Evolutionary conservation across 2,113 vertebrate genomes (phyloP).

Genomic region (Hydropotes inermis): DNA sequence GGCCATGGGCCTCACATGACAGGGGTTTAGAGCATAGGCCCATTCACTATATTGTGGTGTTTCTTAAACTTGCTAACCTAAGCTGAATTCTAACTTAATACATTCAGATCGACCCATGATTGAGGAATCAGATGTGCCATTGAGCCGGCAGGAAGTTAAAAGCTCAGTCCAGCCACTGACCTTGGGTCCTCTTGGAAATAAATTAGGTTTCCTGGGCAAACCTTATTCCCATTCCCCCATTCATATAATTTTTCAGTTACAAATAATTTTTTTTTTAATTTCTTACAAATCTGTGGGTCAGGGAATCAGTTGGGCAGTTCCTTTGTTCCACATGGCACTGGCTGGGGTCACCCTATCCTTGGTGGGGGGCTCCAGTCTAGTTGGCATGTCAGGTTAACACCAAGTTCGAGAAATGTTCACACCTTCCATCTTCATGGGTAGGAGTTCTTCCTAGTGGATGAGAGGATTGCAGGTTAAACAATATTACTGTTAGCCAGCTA

Average conservation of each 20-base stretch:
- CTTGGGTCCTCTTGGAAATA: neutral
- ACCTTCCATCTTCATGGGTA: neutral
- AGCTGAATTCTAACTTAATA: neutral
- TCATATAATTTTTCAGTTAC: neutral
- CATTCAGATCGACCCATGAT: neutral
- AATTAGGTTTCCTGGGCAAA: neutral
- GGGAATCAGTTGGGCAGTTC: neutral
- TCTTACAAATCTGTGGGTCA: neutral
- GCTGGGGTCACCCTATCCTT: neutral
- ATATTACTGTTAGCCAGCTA: neutral
- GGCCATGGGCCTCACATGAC: fast-evolving
- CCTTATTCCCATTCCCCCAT: neutral
- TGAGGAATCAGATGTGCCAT: neutral
- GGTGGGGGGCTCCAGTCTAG: neutral
- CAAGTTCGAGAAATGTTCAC: neutral
- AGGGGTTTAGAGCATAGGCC: neutral
- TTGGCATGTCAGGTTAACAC: neutral
- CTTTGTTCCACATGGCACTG: neutral
- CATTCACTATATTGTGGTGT: fast-evolving
- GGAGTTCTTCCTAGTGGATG: neutral
- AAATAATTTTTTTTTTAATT: neutral
- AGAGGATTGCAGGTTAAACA: neutral
- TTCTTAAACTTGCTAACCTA: neutral
- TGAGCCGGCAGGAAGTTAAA: neutral
- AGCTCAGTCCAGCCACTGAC: neutral